phyloP scores from a whole-genome alignment of 2,888 invertebrate species.

The Pseudococcus longispinus region DNA sequence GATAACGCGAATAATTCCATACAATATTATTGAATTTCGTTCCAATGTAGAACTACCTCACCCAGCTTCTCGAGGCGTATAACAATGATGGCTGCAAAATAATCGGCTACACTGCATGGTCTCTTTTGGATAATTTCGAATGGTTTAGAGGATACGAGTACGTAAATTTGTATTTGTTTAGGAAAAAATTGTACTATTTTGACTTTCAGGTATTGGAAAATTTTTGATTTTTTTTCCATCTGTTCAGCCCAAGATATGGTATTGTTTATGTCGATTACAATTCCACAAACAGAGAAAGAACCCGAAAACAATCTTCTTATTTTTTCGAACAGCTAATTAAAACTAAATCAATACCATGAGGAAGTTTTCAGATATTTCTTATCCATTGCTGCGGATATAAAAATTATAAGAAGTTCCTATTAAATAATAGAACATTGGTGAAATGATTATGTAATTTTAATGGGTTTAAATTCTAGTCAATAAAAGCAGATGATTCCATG shows the following conservation, averaged over 20 bases:
- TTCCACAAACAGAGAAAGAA: slow-evolving; percentile 71
- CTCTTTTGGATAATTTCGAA: slow-evolving; percentile 82
- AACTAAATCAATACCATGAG: slow-evolving; percentile 59
- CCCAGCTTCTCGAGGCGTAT: slow-evolving; percentile 62
- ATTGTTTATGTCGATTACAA: slow-evolving; percentile 75
- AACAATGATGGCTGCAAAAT: slow-evolving; percentile 66
- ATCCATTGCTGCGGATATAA: neutral
- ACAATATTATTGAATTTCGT: neutral
- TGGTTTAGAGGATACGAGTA: slow-evolving; percentile 78
- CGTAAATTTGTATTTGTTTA: slow-evolving; percentile 61
- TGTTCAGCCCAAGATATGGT: slow-evolving; percentile 63
- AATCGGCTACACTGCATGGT: slow-evolving; percentile 78
- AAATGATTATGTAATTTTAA: too few relatives aligned
- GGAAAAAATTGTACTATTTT: neutral
- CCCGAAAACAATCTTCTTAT: slow-evolving; percentile 72
- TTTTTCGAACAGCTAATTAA: slow-evolving; percentile 64
- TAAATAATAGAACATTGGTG: too few relatives aligned
- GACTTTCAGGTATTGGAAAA: neutral
- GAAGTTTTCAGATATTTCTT: neutral
- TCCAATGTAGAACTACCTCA: neutral
- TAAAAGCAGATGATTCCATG: too few relatives aligned
- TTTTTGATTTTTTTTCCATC: neutral
- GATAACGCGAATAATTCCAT: neutral
- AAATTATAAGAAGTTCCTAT: too few relatives aligned
- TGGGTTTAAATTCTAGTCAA: too few relatives aligned